Evolutionary conservation across 1,140 invertebrate genomes (phyloP).

Genomic region (Heliconius nattereri): DNA sequence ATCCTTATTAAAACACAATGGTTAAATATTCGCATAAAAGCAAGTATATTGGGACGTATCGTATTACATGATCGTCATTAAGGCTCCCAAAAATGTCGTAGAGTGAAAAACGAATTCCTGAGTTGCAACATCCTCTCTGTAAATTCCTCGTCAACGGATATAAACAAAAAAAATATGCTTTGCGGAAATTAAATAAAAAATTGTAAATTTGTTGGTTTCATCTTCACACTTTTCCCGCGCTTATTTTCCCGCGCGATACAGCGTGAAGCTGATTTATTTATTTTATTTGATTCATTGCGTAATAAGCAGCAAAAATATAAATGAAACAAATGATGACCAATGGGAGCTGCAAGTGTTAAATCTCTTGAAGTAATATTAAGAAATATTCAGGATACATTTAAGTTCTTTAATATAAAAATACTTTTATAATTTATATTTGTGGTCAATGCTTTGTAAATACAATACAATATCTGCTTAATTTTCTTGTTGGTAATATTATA

Average conservation of each 20-base stretch:
- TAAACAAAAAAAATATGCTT: constrained; percentile 1
- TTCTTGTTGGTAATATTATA: not conserved
- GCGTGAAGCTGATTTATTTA: no score
- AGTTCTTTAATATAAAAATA: not conserved
- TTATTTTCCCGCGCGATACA: not conserved
- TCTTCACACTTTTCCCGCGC: not conserved
- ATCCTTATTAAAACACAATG: not conserved
- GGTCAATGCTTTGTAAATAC: not conserved
- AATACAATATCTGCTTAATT: not conserved
- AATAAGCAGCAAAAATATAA: no score
- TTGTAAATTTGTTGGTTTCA: not conserved
- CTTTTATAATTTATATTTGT: not conserved
- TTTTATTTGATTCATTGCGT: no score
- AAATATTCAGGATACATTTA: not conserved
- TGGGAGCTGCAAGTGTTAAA: no score
- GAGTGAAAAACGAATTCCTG: not conserved
- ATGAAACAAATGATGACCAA: no score
- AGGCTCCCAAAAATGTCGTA: not conserved
- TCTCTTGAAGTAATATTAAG: no score
- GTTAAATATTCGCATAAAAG: not conserved
- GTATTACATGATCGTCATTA: constrained; percentile 6
- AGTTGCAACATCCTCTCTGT: not conserved
- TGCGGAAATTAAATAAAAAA: not conserved
- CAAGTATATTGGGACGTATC: not conserved
- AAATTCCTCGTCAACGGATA: not conserved